These are phyloP conservation scores for Bubalus kerabau DNA, from an alignment of 2,113 vertebrate genomes.

Conservation along the genomic window DNA sequence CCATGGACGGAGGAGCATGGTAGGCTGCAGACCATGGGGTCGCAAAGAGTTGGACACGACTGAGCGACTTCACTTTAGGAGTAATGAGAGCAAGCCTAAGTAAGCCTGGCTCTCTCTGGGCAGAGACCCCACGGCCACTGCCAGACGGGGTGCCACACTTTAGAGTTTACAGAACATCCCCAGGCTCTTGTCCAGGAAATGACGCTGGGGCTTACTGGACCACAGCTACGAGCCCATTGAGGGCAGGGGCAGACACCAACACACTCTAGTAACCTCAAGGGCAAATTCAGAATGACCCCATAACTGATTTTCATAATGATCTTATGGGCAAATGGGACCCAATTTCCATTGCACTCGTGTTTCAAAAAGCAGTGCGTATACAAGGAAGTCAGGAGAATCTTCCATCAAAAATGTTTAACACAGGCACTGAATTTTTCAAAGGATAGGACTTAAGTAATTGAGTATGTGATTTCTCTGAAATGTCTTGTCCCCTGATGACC, in stretches of 20 bases:
- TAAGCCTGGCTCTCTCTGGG: not conserved
- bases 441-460: not conserved
- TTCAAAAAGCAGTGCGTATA: not conserved
- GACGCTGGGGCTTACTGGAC: not conserved
- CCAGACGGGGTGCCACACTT: not conserved
- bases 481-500: not conserved
- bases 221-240: not conserved
- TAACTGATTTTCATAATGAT: not conserved
- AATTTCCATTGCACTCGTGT: not conserved
- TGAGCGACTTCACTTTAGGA: not conserved
- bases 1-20: not conserved
- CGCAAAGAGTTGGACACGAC: accelerated
- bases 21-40: not conserved
- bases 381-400: not conserved
- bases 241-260: not conserved
- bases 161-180: not conserved
- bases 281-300: not conserved
- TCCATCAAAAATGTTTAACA: not conserved
- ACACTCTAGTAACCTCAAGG: not conserved
- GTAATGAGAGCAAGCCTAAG: not conserved
- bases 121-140: not conserved
- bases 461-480: not conserved
- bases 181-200: not conserved
- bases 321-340: not conserved
- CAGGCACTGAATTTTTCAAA: not conserved